Percentiles rank a stretch among this genome's conserved stretches.
Evolutionary conservation across 2,888 invertebrate species (phyloP).

Genomic region (Drosophila nr. perissopoda): DNA sequence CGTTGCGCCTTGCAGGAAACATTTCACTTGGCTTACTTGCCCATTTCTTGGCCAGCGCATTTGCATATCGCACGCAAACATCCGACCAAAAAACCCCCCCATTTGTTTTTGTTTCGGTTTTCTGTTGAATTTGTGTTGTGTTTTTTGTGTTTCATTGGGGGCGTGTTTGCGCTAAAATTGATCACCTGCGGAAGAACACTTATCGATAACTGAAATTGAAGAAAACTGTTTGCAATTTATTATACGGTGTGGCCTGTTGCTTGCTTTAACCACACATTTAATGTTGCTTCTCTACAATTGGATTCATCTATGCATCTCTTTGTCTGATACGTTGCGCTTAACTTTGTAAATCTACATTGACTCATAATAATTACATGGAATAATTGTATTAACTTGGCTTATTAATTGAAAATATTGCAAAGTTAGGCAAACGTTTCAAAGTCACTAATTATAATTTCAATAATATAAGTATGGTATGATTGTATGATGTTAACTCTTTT

Average conservation of each 20-base stretch:
- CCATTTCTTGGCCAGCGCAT: conserved; percentile 65
- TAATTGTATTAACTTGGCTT: neutral
- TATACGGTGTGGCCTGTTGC: conserved; percentile 53
- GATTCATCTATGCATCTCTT: conserved; percentile 6
- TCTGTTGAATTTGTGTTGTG: neutral
- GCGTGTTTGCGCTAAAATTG: conserved; percentile 44
- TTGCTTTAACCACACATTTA: conserved; percentile 17
- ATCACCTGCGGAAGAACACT: conserved; percentile 55
- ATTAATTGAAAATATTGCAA: neutral
- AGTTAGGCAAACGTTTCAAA: conserved; percentile 18
- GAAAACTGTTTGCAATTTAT: conserved; percentile 44
- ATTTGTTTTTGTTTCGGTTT: conserved; percentile 29
- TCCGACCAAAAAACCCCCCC: conserved; percentile 34
- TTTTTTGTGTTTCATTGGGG: conserved; percentile 20
- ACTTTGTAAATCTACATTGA: neutral
- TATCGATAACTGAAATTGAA: conserved; percentile 54
- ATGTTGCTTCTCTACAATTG: neutral
- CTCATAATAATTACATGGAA: neutral
- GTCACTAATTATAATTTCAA: conserved; percentile 31
- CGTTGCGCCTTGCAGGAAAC: conserved; percentile 70
- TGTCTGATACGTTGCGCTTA: conserved; percentile 6
- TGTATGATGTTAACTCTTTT: conserved; percentile 51
- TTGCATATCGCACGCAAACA: conserved; percentile 79
- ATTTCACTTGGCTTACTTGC: conserved; percentile 77
- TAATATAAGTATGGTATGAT: conserved; percentile 19